Base-by-base conservation (phyloP, 1,140 invertebrate genomes). In the Phymastichus coffea region DNA sequence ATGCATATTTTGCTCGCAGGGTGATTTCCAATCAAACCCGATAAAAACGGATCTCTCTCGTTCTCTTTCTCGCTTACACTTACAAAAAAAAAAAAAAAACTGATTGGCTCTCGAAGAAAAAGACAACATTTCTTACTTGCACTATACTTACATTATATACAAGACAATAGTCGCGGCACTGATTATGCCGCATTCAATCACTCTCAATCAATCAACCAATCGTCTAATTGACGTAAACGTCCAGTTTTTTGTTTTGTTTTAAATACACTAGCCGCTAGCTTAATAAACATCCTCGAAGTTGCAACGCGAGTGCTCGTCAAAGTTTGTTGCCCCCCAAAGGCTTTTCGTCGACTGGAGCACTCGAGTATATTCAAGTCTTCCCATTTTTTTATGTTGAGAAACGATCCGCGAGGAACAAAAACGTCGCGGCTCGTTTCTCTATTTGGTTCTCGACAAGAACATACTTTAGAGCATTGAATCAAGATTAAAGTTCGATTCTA, bases 401-500 rank as follows among this genome's bases (percentile, higher is more conserved):
- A 46, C 8, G 15, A 40, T 15, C 10, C 10, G 6, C 6, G 37
- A 8, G 17, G 26, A 17, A 30, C 28, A 3, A 17, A 48, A 30
- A 48, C 12, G 46, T 20, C n/a, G n/a, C n/a, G n/a, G n/a, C n/a
- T n/a, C n/a, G n/a, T n/a, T n/a, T n/a, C n/a, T n/a, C n/a, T n/a
- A n/a, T n/a, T n/a, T n/a, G n/a, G n/a, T n/a, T n/a, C n/a, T n/a
- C n/a, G n/a, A n/a, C n/a, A n/a, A n/a, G 22, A 25, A 2, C 12
- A 6, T 4, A 9, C n/a, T 53, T 60, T 60, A 60, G 4, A 60
- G 41, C 28, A 61, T 61, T 14, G 80, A 80, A 63, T 82, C 81
- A 61, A 82, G 75, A 70, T 82, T 85, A 66, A 86, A 85, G 38
- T 78, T 76, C 40, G 79, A 81, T 61, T 84, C 84, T 43, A 84